These are phyloP conservation scores for Nymphalis io DNA, from an alignment of 1,140 invertebrate species.

Conservation along the genomic window DNA sequence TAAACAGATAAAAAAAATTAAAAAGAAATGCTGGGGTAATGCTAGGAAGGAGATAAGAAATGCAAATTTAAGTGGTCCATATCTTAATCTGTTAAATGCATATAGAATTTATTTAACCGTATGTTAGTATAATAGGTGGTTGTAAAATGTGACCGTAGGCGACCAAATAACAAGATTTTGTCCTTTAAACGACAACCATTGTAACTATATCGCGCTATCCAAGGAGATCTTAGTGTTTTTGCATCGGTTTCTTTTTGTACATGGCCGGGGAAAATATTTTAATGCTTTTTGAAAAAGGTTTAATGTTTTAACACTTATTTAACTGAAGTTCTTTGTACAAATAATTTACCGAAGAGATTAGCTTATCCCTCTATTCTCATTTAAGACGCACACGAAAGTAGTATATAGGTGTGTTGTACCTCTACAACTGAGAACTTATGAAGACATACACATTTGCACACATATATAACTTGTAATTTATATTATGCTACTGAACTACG, in stretches of 20 bases:
- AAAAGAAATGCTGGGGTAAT: not conserved
- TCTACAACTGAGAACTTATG: no score
- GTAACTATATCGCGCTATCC: conserved; percentile 61
- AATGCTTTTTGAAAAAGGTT: not conserved
- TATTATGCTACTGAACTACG: no score
- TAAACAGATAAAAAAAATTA: no score
- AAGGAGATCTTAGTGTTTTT: conserved; percentile 64
- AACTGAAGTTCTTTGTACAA: no score
- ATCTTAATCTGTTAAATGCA: conserved; percentile 10
- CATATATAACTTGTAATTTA: no score
- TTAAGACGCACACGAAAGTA: no score
- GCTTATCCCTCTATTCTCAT: no score
- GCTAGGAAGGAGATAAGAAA: not conserved
- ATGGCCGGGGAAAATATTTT: conserved; percentile 26
- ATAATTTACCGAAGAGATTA: no score
- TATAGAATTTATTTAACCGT: conserved; percentile 29
- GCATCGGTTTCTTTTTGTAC: conserved; percentile 48
- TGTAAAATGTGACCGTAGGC: conserved; percentile 64
- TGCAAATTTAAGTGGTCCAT: not conserved
- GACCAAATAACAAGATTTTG: conserved; percentile 73
- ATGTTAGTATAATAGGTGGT: conserved; percentile 22
- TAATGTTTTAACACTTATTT: not conserved
- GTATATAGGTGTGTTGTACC: no score
- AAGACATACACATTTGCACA: no score
- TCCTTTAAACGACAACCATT: conserved; percentile 73